A percentile compares a stretch with the other conserved stretches of the same genome.
phyloP scores from a whole-genome alignment of 2,797 vertebrate genomes.

The Dermochelys coriacea region DNA sequence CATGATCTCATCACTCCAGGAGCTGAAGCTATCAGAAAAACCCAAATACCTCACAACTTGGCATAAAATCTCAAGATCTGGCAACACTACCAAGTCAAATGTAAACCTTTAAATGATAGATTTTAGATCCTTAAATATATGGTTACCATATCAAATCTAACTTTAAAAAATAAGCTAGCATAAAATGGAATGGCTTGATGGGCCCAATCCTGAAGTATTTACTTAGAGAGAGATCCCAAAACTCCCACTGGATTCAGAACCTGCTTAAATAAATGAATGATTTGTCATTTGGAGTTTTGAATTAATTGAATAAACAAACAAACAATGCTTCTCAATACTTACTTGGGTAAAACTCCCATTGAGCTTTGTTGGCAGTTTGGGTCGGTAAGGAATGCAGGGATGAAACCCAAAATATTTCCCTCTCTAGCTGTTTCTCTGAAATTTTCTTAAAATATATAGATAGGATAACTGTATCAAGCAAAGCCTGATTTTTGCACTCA shows the following conservation, averaged over 20 bases:
- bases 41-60: background rate
- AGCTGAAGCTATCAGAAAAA: slow-evolving; percentile 14
- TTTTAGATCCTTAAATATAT: background rate
- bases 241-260: background rate
- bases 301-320: background rate
- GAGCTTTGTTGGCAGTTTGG: background rate
- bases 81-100: background rate
- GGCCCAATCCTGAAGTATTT: background rate
- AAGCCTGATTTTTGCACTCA: slow-evolving; percentile 28
- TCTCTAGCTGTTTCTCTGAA: slow-evolving; percentile 15
- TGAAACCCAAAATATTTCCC: background rate
- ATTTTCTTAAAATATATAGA: background rate
- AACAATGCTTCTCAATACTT: background rate
- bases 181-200: background rate
- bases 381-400: background rate
- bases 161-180: background rate
- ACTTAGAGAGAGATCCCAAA: background rate
- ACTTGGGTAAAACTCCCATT: background rate
- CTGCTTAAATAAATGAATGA: background rate
- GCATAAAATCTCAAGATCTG: background rate
- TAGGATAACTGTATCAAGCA: slow-evolving; percentile 35
- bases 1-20: slow-evolving; percentile 22
- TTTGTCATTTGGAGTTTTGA: background rate
- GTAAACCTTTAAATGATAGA: background rate
- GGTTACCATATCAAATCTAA: background rate